Evolutionary conservation across 2,888 invertebrate genomes (phyloP), one percentile per base, ranked within the genome.

Genomic region (Microdon myrmicae): DNA sequence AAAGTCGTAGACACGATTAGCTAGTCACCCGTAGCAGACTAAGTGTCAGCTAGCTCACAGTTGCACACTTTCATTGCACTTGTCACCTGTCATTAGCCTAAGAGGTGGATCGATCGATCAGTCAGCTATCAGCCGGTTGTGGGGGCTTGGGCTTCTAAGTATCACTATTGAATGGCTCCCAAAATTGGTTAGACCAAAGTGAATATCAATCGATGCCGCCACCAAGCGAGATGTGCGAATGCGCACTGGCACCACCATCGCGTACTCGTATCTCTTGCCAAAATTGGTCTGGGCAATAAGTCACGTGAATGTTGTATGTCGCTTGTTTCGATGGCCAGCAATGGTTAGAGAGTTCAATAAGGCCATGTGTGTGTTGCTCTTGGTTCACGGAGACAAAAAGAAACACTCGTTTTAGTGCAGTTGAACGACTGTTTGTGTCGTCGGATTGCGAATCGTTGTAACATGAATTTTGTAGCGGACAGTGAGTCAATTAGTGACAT

Each of bases 281-380:
- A 64, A 64, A 58, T 64, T 58, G 64, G 64, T 58, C 58, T 47
- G 43, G 45, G 58, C 64, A 64, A 64, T 64, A 64, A 64, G 58
- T 64, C 64, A 64, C 64, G 37, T 58, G 64, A 51, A 64, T 58
- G 58, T 38, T 58, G 35, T 55, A 34, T 47, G 44, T 44, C 45
- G 39, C 32, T 38, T 61, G 48, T 44, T 38, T 28, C 37, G 48
- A 48, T 55, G 43, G 48, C 34, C 29, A 47, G n/a, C n/a, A n/a
- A n/a, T n/a, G n/a, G n/a, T n/a, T n/a, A n/a, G n/a, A n/a, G n/a
- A n/a, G n/a, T n/a, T n/a, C n/a, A n/a, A n/a, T n/a, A n/a, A n/a
- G n/a, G n/a, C n/a, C n/a, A n/a, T n/a, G n/a, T n/a, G n/a, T n/a
- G n/a, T n/a, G n/a, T n/a, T n/a, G n/a, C n/a, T n/a, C n/a, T n/a